A percentile compares a stretch with the other conserved stretches of the same genome.
Conservation (phyloP, 2,113 vertebrate species). For the Tragelaphus buxtoni region DNA sequence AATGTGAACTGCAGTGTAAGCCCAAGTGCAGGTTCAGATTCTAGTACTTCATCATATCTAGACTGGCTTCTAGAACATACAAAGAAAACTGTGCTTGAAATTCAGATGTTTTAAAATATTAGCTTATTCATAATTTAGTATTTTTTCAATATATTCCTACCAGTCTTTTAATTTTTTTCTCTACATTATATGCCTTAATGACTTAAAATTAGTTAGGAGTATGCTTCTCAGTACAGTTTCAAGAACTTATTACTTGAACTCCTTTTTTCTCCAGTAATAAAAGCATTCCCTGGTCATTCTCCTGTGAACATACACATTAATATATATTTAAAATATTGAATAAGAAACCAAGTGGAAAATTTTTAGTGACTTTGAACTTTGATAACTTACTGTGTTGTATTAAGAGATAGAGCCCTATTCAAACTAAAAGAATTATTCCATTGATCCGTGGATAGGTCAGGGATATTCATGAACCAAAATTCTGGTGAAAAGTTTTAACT, state of each 20-base stretch:
- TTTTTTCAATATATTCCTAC: background rate
- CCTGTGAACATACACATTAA: conserved; percentile 22
- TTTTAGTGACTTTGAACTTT: conserved; percentile 48
- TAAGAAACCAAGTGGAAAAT: background rate
- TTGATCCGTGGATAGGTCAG: conserved; percentile 41
- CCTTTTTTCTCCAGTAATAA: background rate
- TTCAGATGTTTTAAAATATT: background rate
- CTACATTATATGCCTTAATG: background rate
- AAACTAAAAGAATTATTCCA: conserved; percentile 59
- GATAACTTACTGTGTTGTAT: conserved; percentile 51
- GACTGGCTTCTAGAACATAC: background rate
- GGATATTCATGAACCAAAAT: conserved; percentile 43
- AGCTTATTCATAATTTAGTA: background rate
- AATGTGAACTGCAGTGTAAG: background rate
- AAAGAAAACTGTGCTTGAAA: background rate
- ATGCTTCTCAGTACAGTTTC: background rate
- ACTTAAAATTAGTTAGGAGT: background rate
- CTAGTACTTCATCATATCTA: background rate
- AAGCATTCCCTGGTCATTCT: background rate
- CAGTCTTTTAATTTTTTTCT: background rate
- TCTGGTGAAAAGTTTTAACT: conserved; percentile 54
- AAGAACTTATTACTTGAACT: conserved; percentile 14
- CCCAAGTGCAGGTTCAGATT: background rate
- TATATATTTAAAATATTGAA: conserved; percentile 1
- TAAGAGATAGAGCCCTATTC: conserved; percentile 22